phyloP scores from a whole-genome alignment of 2,113 vertebrate species.

The Pagrus major region DNA sequence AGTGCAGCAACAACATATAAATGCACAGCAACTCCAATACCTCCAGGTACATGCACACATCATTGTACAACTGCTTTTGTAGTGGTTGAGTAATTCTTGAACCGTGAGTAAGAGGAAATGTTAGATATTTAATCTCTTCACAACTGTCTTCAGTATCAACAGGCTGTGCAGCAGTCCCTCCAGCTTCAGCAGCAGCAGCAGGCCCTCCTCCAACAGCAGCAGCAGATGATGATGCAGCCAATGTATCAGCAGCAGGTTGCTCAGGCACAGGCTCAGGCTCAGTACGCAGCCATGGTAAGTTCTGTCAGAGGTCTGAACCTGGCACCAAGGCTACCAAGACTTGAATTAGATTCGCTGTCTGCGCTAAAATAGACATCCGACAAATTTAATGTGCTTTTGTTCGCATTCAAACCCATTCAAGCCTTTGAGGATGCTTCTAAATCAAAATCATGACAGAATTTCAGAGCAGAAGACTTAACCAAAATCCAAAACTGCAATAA shows the following conservation, averaged over 20 bases:
- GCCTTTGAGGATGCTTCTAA: neutral
- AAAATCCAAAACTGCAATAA: constrained; percentile 64
- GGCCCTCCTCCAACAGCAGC: constrained; percentile 88
- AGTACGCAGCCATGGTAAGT: constrained; percentile 91
- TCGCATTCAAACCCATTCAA: neutral
- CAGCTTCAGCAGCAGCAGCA: constrained; percentile 86
- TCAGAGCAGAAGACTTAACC: constrained; percentile 52
- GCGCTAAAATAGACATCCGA: neutral
- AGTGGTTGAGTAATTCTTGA: neutral
- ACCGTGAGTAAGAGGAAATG: neutral
- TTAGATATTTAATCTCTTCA: accelerated
- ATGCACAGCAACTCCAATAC: constrained; percentile 87
- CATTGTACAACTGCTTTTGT: neutral
- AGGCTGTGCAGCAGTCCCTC: constrained; percentile 88
- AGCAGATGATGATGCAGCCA: constrained; percentile 91
- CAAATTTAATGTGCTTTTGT: constrained; percentile 13
- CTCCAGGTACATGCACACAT: constrained; percentile 81
- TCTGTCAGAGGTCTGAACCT: neutral
- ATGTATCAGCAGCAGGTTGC: constrained; percentile 88
- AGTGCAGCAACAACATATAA: constrained; percentile 90
- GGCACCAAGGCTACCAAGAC: too few species aligned
- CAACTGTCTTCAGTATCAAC: constrained; percentile 85
- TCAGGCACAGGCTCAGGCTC: constrained; percentile 72
- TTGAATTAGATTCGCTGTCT: neutral
- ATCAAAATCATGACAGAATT: constrained; percentile 6